Evolutionary conservation across 1,140 invertebrate genomes (phyloP), one percentile per base, ranked within the genome.

Genomic region (Bombus pascuorum): DNA sequence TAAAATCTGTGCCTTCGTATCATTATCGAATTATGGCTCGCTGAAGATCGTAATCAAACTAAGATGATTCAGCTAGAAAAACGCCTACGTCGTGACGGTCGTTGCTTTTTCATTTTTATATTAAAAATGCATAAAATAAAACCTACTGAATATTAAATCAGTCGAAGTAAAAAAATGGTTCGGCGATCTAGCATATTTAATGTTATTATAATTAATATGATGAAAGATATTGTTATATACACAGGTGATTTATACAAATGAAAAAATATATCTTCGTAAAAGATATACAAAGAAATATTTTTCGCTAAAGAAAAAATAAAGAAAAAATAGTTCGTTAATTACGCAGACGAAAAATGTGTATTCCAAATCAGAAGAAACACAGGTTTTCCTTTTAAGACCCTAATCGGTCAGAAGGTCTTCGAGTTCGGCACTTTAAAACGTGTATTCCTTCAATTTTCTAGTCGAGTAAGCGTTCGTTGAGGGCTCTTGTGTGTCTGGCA

Each of bases 1-100:
- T 94, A 93, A 94, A 93, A 92, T 89, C 91, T 83, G 75, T 91
- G 89, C 90, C 85, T 90, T 92, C 90, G 86, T 93, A 92, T 95
- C 93, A 95, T 95, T 95, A 95, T 94, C 94, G 88, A 95, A 95
- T 95, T 95, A 95, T 94, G 90, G 87, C 90, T 81, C 81, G 86
- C 81, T 84, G 84, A 93, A 93, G 94, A 95, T 95, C 89, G 86
- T 94, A 94, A 95, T 95, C 94, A 89, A 91, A 78, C 87, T 87
- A 72, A 87, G 90, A 92, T 89, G 84, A 91, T 91, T 93, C 87
- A 85, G 88, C 92, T 93, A 93, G 88, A 88, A 89, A 89, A 83
- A 92, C 92, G 91, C 92, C 93, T 87, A 91, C 86, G 79, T 87
- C 74, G 84, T 80, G 88, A 87, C 86, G 83, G 76, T 76, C 77